Base-by-base conservation (phyloP, 2,797 vertebrate species). In the Aeoliscus strigatus region DNA sequence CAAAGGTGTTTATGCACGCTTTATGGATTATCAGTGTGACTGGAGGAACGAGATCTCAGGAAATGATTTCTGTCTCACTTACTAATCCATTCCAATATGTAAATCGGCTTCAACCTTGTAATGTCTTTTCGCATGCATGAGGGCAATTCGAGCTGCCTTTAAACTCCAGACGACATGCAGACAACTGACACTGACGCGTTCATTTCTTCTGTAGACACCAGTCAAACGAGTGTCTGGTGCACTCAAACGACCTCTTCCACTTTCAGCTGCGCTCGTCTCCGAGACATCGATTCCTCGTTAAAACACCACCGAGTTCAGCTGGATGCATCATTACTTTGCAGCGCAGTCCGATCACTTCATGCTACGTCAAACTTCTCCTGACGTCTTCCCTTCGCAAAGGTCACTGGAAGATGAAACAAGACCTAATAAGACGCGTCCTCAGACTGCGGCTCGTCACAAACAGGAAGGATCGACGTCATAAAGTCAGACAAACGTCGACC, bases 361-460 rank as follows among this genome's bases (percentile, higher is more conserved):
- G 37, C 43, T 36, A 21, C 49, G 54, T 54, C 13, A 34, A 31
- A 41, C 55, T 26, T 29, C 9, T 51, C 38, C 3, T 6, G 10
- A 8, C 5, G 3, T 27, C 26, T 7, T 9, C 10, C 8, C 8
- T 3, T 6, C 25, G 10, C 14, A 8, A n/a, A 13, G 4, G 8
- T 13, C 30, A 32, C 30, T 32, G 30, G n/a, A 32, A 26, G n/a
- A n/a, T n/a, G n/a, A n/a, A n/a, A n/a, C n/a, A n/a, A n/a, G n/a
- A n/a, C n/a, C n/a, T n/a, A n/a, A n/a, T n/a, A n/a, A n/a, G n/a
- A n/a, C n/a, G n/a, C n/a, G n/a, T n/a, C n/a, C n/a, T n/a, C n/a
- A n/a, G n/a, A n/a, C n/a, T n/a, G n/a, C n/a, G n/a, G n/a, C n/a
- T n/a, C n/a, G n/a, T n/a, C n/a, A n/a, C n/a, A n/a, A n/a, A n/a